Evolutionary conservation across 1,140 invertebrate species (phyloP), one percentile per base, ranked within the genome.

Genomic region (Drosophila takahashii): DNA sequence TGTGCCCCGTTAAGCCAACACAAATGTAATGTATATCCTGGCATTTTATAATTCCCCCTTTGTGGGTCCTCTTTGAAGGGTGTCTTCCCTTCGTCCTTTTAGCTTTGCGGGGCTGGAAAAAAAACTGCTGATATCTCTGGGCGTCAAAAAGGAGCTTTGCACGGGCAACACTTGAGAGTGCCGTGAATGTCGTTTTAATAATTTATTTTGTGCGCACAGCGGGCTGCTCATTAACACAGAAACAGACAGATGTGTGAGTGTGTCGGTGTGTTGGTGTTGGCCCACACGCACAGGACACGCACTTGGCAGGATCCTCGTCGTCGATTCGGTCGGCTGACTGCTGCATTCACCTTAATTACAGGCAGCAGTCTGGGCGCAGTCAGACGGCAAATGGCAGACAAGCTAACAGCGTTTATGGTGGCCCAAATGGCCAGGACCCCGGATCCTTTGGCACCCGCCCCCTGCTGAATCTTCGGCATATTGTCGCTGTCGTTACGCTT

Each of bases 301-400:
- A 87, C 78, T 87, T 79, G 75, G 71, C 54, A 74, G 65, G 32
- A 50, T 62, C 51, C 61, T 50, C 54, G 66, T 45, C 56, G 66
- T 79, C 56, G 80, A 76, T 79, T 76, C 66, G 81, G 60, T 80
- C 64, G 78, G 56, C 57, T 87, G 79, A 48, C 51, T 77, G 84
- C 79, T 76, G 77, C 84, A 84, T 84, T 89, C 84, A 89, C 84
- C 84, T 89, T 89, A 89, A 89, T 89, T 89, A 89, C 84, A 89
- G 84, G 76, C 84, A 89, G 70, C 84, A 86, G 79, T 86, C 79
- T 86, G 83, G 62, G 75, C 85, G 75, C 83, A 86, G 83, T 87
- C 79, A 86, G 79, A 83, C 75, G 83, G 83, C 84, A 86, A 86
- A 86, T 79, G 79, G 83, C 85, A 83, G 78, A 77, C 70, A 83